phyloP scores from a whole-genome alignment of 2,113 vertebrate genomes.

The Gopherus evgoodei region DNA sequence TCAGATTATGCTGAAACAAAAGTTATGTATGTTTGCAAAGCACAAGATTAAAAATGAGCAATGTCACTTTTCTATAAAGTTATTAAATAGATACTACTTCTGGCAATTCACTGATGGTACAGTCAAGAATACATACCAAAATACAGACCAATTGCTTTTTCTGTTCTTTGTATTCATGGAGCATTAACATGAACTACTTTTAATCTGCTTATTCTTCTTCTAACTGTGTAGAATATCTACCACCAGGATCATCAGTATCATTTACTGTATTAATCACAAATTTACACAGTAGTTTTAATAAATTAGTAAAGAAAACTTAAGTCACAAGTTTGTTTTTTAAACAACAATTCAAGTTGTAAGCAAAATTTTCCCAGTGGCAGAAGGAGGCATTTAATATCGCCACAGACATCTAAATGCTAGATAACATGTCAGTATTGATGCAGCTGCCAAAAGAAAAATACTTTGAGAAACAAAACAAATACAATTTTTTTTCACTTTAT shows the following conservation, averaged over 20 bases:
- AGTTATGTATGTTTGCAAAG: not conserved
- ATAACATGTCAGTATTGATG: slow-evolving; percentile 36
- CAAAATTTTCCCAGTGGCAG: not conserved
- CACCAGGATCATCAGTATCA: not conserved
- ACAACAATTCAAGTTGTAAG: slow-evolving; percentile 15
- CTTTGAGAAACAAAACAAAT: slow-evolving; percentile 44
- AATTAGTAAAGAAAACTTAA: not conserved
- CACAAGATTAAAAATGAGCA: not conserved
- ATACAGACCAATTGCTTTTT: not conserved
- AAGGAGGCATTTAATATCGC: slow-evolving; percentile 7
- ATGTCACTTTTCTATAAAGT: not conserved
- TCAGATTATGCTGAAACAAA: not conserved
- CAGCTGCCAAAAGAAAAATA: slow-evolving; percentile 37
- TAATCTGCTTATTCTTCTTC: not conserved
- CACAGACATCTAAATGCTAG: slow-evolving; percentile 24
- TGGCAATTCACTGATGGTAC: not conserved
- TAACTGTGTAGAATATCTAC: not conserved
- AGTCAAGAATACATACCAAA: not conserved
- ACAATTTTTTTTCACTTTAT: slow-evolving; percentile 34
- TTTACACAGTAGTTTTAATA: not conserved
- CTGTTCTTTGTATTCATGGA: not conserved
- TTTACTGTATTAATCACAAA: slow-evolving; percentile 24
- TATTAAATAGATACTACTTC: not conserved
- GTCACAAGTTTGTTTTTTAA: not conserved
- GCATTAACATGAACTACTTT: not conserved